These are phyloP conservation scores for Ethmia dodecea DNA, from an alignment of 2,888 invertebrate genomes.

Conservation along the genomic window DNA sequence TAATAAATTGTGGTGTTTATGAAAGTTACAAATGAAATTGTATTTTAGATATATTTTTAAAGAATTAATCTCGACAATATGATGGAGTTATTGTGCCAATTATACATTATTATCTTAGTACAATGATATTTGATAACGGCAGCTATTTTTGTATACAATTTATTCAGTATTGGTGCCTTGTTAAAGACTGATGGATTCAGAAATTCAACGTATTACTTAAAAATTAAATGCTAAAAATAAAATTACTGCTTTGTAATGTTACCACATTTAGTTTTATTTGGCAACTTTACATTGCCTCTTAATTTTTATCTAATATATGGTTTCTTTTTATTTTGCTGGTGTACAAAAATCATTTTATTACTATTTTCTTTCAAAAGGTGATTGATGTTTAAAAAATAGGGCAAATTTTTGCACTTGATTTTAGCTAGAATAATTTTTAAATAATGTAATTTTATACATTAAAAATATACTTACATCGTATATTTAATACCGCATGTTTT, in stretches of 20 bases:
- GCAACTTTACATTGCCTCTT: neutral
- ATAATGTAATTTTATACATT: neutral
- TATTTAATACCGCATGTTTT: constrained; percentile 10
- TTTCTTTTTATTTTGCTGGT: too few relatives aligned
- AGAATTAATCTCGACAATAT: neutral
- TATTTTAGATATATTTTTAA: neutral
- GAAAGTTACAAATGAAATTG: too few relatives aligned
- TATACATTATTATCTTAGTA: constrained; percentile 10
- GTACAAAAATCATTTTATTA: too few relatives aligned
- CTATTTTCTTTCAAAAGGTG: too few relatives aligned
- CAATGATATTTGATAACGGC: constrained; percentile 19
- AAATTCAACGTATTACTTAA: too few relatives aligned
- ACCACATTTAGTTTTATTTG: neutral
- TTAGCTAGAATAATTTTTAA: neutral
- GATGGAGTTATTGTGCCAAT: constrained; percentile 21
- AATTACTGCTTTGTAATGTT: neutral
- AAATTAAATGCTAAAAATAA: neutral
- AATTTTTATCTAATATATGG: too few relatives aligned
- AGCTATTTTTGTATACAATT: constrained; percentile 33
- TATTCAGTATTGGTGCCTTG: constrained; percentile 56
- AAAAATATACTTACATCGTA: constrained; percentile 9
- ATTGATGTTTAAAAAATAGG: too few relatives aligned
- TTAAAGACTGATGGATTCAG: constrained; percentile 10
- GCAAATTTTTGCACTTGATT: neutral
- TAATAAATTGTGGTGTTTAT: too few relatives aligned